A percentile compares a stretch with the other conserved stretches of the same genome.
phyloP scores from a whole-genome alignment of 2,113 vertebrate genomes.

The Rhinoderma darwinii region DNA sequence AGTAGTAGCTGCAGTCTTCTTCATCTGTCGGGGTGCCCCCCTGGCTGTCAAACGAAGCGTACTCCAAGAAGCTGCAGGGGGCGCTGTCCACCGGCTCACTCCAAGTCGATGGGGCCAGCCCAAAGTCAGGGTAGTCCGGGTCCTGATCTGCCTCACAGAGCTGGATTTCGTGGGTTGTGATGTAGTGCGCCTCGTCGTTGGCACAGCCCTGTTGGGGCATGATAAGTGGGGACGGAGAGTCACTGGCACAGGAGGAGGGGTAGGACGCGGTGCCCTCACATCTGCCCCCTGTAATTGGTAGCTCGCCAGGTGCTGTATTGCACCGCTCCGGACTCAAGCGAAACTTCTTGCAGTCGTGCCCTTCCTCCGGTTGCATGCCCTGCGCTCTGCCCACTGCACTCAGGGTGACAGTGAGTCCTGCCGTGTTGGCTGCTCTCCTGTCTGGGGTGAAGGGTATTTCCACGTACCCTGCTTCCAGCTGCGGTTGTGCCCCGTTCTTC shows the following conservation, averaged over 20 bases:
- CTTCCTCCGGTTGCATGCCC: background rate
- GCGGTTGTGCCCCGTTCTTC: background rate
- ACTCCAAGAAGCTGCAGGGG: conserved; percentile 88
- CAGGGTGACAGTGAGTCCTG: conserved; percentile 28
- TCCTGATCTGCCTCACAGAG: conserved; percentile 91
- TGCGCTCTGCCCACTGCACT: background rate
- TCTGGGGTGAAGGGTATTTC: conserved; percentile 13
- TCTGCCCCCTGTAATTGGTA: background rate
- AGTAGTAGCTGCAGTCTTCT: conserved; percentile 75
- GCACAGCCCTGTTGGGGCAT: conserved; percentile 52
- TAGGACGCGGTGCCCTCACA: conserved; percentile 23
- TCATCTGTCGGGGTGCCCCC: conserved; percentile 72
- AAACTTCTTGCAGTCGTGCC: background rate
- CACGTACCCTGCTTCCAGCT: conserved; percentile 20
- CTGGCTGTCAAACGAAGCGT: conserved; percentile 82
- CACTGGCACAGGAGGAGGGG: background rate
- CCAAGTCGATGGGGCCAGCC: conserved; percentile 80
- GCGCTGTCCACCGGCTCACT: conserved; percentile 81
- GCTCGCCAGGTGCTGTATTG: background rate
- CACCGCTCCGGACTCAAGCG: background rate
- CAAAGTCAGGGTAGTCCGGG: conserved; percentile 78
- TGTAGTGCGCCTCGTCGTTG: conserved; percentile 85
- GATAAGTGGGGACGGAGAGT: background rate
- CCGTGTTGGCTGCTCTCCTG: background rate
- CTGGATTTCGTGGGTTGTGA: conserved; percentile 94